A percentile compares a stretch with the other conserved stretches of the same genome.
Evolutionary conservation across 2,797 vertebrate species (phyloP).

Genomic region (Pipistrellus pygmaeus): DNA sequence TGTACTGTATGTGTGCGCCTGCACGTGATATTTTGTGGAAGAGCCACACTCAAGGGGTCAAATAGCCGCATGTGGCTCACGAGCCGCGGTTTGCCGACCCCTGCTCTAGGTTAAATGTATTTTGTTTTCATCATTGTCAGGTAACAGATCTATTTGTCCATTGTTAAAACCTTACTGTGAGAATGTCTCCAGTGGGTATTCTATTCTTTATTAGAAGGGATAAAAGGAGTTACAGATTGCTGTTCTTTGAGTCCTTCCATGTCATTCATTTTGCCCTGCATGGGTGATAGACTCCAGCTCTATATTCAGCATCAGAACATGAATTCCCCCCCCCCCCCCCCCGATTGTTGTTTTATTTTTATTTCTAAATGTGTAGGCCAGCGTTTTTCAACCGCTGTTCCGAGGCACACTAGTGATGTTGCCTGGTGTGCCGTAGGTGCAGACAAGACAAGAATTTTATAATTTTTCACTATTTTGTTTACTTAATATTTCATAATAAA

Average conservation of each 20-base stretch:
- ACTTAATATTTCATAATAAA: no score
- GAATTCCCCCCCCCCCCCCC: not conserved
- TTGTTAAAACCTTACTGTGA: conserved; percentile 17
- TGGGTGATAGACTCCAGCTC: not conserved
- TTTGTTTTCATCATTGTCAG: conserved; percentile 44
- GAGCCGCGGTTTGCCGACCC: no score
- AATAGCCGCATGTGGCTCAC: no score
- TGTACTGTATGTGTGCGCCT: no score
- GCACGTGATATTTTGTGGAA: no score
- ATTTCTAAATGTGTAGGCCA: not conserved
- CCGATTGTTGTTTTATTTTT: not conserved
- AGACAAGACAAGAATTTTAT: no score
- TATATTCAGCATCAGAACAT: not conserved
- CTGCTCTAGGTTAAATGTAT: conserved; percentile 21
- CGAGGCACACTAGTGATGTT: no score
- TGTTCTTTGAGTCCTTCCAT: not conserved
- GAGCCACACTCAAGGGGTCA: no score
- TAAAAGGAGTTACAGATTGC: conserved; percentile 19
- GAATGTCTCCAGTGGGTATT: not conserved
- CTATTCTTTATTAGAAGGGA: not conserved
- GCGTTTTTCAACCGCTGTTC: no score
- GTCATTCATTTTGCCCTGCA: not conserved
- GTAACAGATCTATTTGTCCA: conserved; percentile 39
- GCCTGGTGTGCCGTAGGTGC: no score
- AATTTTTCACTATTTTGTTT: no score